Percentiles rank a stretch among this genome's conserved stretches.
phyloP scores from a whole-genome alignment of 2,113 vertebrate genomes.

The Myodes glareolus region DNA sequence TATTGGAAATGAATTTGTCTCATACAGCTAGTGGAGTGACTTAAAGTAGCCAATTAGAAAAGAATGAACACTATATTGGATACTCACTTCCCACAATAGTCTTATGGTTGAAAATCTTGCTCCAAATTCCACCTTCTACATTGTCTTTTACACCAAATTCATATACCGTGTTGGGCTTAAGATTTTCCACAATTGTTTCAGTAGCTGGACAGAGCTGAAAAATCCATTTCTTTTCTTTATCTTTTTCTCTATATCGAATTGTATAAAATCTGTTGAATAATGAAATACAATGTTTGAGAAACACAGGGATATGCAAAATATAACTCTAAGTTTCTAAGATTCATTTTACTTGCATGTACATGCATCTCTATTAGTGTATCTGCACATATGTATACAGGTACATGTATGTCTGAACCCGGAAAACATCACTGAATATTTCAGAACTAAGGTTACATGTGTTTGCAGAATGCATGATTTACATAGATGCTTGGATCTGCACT shows the following conservation, averaged over 20 bases:
- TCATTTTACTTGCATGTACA: no score
- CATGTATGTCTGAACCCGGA: background rate
- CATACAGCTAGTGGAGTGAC: background rate
- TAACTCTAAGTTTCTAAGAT: background rate
- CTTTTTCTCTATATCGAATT: conserved; percentile 95
- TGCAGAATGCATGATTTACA: background rate
- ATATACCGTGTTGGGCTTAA: conserved; percentile 94
- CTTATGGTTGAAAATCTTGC: conserved; percentile 92
- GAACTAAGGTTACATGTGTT: no score
- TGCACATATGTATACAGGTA: background rate
- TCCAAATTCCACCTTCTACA: conserved; percentile 91
- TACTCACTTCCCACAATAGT: conserved; percentile 89
- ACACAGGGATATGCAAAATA: background rate
- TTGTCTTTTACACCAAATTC: conserved; percentile 96
- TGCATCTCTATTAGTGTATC: background rate
- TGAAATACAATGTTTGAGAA: conserved; percentile 22
- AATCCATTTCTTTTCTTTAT: conserved; percentile 94
- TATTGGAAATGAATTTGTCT: background rate
- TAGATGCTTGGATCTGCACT: background rate
- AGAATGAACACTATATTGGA: conserved; percentile 1
- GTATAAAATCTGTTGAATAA: conserved; percentile 91
- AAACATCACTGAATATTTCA: background rate
- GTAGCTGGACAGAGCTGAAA: conserved; percentile 96
- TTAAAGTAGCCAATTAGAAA: background rate
- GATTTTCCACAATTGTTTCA: conserved; percentile 94